phyloP scores from a whole-genome alignment of 2,797 vertebrate genomes.

The Argentina silus region DNA sequence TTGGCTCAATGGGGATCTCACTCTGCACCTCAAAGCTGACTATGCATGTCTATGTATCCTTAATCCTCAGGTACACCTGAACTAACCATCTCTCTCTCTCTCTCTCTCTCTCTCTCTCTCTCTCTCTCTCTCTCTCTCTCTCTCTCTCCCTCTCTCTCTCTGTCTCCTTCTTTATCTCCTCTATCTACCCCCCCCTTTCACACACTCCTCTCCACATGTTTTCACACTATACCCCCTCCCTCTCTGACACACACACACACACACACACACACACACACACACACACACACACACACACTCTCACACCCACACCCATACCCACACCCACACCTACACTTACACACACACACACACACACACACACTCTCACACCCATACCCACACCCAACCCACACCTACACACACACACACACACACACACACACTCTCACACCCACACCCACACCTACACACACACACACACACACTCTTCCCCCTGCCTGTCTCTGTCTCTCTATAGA shows the following conservation, averaged over 20 bases:
- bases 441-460: constrained; percentile 17
- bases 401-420: not conserved
- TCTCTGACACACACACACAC: constrained; percentile 14
- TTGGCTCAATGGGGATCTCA: constrained; percentile 51
- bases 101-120: not conserved
- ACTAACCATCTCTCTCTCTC: not conserved
- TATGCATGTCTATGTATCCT: constrained; percentile 36
- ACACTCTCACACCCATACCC: constrained; percentile 2
- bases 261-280: not conserved
- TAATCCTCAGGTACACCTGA: constrained; percentile 45
- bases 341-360: constrained; percentile 20
- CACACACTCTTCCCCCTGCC: not conserved
- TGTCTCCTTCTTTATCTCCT: not conserved
- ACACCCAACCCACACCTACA: constrained; percentile 2
- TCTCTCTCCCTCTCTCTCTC: not conserved
- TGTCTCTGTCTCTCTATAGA: constrained; percentile 73
- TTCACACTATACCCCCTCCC: too few species aligned
- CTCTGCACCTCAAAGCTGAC: constrained; percentile 44
- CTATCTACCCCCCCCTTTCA: constrained; percentile 11
- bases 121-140: too few species aligned
- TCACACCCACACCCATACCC: not conserved
- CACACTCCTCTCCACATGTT: not conserved
- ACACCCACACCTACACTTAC: not conserved
- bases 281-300: not conserved
- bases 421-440: not conserved